Evolutionary conservation across 2,113 vertebrate genomes (phyloP).

Genomic region (Synodontis membranacea): DNA sequence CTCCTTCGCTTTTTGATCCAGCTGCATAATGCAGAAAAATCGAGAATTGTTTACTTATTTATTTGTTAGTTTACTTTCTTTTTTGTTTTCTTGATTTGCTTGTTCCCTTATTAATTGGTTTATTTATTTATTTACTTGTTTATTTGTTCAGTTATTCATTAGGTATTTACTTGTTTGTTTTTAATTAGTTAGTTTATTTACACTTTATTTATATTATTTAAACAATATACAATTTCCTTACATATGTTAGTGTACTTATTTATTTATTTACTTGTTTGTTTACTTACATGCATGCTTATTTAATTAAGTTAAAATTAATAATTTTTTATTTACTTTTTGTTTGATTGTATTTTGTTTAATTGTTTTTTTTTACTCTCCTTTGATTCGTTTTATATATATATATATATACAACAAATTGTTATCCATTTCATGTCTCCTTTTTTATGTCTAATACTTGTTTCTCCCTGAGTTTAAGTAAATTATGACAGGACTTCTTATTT

Average conservation of each 20-base stretch:
- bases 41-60: not conserved
- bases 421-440: not conserved
- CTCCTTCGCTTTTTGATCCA: conserved; percentile 75
- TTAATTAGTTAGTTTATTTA: not conserved
- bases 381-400: not conserved
- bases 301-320: not conserved
- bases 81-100: not conserved
- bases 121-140: no score
- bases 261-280: not conserved
- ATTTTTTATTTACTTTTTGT: not conserved
- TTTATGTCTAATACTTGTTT: no score
- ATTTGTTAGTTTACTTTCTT: not conserved
- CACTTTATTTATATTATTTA: not conserved
- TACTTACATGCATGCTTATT: not conserved
- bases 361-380: not conserved
- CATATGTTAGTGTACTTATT: not conserved
- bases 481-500: not conserved
- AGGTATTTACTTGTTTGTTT: no score
- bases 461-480: not conserved
- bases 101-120: no score
- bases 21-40: conserved; percentile 51
- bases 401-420: no score
- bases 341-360: not conserved
- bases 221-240: no score
- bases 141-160: no score